Conservation (phyloP, 1,140 invertebrate species). For the Holotrichia oblita region DNA sequence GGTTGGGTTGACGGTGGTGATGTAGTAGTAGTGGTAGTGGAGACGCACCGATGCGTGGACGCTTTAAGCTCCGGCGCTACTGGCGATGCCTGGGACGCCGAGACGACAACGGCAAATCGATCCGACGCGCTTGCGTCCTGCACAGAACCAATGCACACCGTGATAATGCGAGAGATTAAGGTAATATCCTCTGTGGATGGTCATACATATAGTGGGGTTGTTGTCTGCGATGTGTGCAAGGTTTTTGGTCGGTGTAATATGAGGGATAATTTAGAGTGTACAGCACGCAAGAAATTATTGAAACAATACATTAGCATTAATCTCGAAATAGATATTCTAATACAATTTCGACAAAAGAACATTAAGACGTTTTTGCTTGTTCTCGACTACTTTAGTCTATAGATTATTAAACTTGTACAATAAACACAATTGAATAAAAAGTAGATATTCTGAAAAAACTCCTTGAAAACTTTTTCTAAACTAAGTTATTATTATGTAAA, state of each 20-base stretch:
- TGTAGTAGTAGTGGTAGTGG: slow-evolving; percentile 16
- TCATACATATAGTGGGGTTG: slow-evolving; percentile 28
- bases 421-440: no score
- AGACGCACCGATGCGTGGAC: slow-evolving; percentile 41
- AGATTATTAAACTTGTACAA: no score
- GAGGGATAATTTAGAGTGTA: slow-evolving; percentile 5
- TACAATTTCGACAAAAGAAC: no score
- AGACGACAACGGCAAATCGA: slow-evolving; percentile 54
- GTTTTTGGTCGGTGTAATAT: slow-evolving; percentile 20
- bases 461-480: no score
- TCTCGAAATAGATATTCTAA: no score
- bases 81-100: slow-evolving; percentile 52
- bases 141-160: slow-evolving; percentile 42
- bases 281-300: slow-evolving; percentile 18
- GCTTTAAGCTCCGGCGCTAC: slow-evolving; percentile 51
- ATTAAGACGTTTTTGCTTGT: no score
- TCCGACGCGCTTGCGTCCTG: slow-evolving; percentile 52
- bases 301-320: neutral
- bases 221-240: neutral
- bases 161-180: slow-evolving; percentile 46
- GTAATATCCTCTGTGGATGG: slow-evolving; percentile 41
- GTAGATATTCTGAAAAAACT: no score
- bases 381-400: no score
- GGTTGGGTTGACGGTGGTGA: slow-evolving; percentile 13
- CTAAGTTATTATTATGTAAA: no score